phyloP scores from a whole-genome alignment of 2,113 vertebrate genomes.

The Rutilus rutilus region DNA sequence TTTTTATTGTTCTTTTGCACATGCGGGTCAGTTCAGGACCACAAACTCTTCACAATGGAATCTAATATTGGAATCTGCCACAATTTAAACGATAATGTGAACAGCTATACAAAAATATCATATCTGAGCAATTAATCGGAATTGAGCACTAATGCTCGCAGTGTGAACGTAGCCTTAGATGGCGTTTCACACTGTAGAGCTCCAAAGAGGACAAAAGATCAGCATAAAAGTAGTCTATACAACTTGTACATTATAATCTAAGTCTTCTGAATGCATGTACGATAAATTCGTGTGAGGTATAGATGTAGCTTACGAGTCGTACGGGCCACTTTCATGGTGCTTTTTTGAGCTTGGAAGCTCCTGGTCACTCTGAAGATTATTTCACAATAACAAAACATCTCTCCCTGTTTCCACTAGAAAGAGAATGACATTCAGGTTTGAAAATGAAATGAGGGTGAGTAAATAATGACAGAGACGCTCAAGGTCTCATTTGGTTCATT shows the following conservation, averaged over 20 bases:
- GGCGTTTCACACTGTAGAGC: background rate
- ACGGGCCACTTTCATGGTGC: background rate
- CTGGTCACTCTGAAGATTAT: background rate
- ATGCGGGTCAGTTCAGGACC: too few relatives aligned
- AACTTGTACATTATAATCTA: background rate
- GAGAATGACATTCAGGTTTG: background rate
- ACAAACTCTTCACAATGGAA: too few relatives aligned
- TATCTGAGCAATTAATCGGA: too few relatives aligned
- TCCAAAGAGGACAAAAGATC: background rate
- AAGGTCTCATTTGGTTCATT: background rate
- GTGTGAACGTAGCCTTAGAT: background rate
- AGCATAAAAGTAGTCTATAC: background rate
- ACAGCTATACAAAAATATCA: too few relatives aligned
- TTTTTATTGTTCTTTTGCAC: too few relatives aligned
- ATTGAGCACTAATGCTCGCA: too few relatives aligned
- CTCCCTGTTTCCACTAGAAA: background rate
- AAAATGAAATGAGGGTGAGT: background rate
- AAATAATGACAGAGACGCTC: background rate
- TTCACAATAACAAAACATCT: background rate
- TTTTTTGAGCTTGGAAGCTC: background rate
- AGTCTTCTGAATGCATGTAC: background rate
- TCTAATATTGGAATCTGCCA: too few relatives aligned
- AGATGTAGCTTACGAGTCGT: background rate
- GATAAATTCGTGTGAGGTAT: background rate
- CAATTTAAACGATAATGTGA: too few relatives aligned